Base-by-base conservation (phyloP, 1,140 invertebrate genomes). In the Drosophila auraria region DNA sequence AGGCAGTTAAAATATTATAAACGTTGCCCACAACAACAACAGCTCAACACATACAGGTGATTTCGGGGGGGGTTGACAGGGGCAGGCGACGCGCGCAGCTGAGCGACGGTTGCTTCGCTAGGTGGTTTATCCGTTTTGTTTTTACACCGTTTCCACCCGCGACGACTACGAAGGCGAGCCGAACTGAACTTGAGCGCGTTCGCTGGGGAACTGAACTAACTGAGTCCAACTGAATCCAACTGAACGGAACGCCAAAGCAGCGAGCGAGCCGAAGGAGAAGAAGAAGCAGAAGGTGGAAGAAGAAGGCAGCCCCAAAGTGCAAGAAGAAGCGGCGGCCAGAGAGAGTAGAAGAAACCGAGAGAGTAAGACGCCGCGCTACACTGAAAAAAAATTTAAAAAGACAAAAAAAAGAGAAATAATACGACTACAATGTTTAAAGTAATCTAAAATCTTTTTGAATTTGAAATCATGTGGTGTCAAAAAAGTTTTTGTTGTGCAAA, bases 21-120 rank as follows among this genome's bases (percentile, higher is more conserved):
- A 45, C 65, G 78, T 90, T 90, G 86, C 86, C 86, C 83, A 70
- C 72, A 78, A 86, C 79, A 79, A 73, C 63, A 74, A 74, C 17
- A 51, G 53, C 56, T 40, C 56, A 81, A 60, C 51, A 80, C 61
- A 77, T 44, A 64, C 69, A 54, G 68, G 61, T 63, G 61, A 30
- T 12, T 30, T 14, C 30, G 33, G 49, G 61, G 30, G 30, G 60
- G 60, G 33, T 11, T 47, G 71, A 30, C 49, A 42, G 36, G 40
- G 45, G 71, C 65, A 60, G 58, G 86, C 84, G 84, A 83, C 83
- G 83, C 83, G 83, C 84, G 84, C 84, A 87, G 84, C 84, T 87
- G 84, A 87, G 27, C 78, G 81, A 36, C 76, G 77, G 78, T 77
- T 74, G 23, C 38, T 56, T 82, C 36, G 36, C 36, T 38, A 12